Evolutionary conservation across 2,888 invertebrate species (phyloP), one percentile per base, ranked within the genome.

Genomic region (Pristionchus arcanus): DNA sequence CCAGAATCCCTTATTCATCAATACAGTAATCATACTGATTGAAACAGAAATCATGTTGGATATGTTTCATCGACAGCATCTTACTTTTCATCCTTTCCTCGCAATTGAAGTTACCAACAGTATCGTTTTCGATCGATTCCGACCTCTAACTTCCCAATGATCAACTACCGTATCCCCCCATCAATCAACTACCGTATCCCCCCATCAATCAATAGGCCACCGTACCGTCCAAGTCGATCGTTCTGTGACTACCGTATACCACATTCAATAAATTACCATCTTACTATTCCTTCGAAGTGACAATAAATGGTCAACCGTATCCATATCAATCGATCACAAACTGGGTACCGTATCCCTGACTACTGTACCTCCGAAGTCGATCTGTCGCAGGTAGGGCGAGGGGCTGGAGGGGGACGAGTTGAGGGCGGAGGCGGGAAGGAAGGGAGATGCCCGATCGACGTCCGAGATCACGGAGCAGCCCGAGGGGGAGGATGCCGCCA

Each of bases 401-500:
- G 81, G 81, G 15, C n/a, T 28, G 81, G n/a, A 28, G 15, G 81
- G 81, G 11, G 81, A 13, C n/a, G 81, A 81, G 49, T 81, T 42
- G 81, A 81, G 81, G 49, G 81, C 81, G 81, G 81, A 81, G 34
- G 81, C 42, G 81, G 81, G 49, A 7, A 74, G 74, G 81, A 81
- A 81, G 53, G 81, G 81, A 1, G 81, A 81, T 0, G 11, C n/a
- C 4, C 81, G 81, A 19, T 81, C 81, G 4, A 15, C 81, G 25
- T 81, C 81, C 49, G 81, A 81, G 28, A 81, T 4, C n/a, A 81
- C 15, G n/a, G 81, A 81, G 16, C 74, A 77, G 42, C 25, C 37
- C 49, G 81, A 81, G n/a, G 81, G 81, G 28, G 81, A 81, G n/a
- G 81, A 81, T 7, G 42, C 42, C 11, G 81, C 81, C 49, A 81